Evolutionary conservation across 2,797 vertebrate species (phyloP), one percentile per base, ranked within the genome.

Genomic region (Taeniopygia guttata): DNA sequence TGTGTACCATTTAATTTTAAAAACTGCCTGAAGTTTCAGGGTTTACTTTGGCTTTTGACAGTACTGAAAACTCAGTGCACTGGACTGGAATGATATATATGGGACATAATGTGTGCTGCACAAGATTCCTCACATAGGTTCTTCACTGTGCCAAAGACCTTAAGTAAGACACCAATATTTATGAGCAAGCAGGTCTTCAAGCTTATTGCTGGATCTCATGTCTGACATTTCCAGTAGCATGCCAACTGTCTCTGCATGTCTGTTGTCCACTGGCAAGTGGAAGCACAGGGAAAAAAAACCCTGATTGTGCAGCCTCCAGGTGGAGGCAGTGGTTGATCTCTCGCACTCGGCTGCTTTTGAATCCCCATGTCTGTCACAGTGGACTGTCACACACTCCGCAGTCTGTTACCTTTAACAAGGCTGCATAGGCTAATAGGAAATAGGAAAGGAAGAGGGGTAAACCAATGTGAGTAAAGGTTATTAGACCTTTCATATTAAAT

Each of bases 261-360:
- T 49, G 19, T 16, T 34, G 78, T 9, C 34, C 38, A 22, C 21
- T 25, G 36, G 26, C n/a, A 68, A 84, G 30, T 2, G 5, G 40
- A 60, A 68, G 13, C 21, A 49, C 0, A 11, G 52, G 27, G 13
- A 7, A n/a, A 68, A 74, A 43, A 48, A 30, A 0, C 17, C 42
- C 11, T 22, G n/a, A 42, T 13, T 1, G 0, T 13, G 7, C 9
- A 45, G 38, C 15, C 26, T 58, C 42, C 22, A 46, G 34, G 38
- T 15, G n/a, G 22, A 89, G 38, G 73, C 54, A 77, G 45, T 1
- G 1, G 55, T 13, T 3, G 6, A 34, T n/a, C 6, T 38, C 67
- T 63, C 0, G 1, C 29, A 11, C 5, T 30, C 0, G 1, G 21
- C 12, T 49, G 51, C 45, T 68, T 75, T 64, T 32, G 16, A 32